Percentiles rank a stretch among this genome's conserved stretches.
These are phyloP conservation scores for Seira sanloemensis DNA, from an alignment of 2,888 invertebrate species.

Conservation along the genomic window DNA sequence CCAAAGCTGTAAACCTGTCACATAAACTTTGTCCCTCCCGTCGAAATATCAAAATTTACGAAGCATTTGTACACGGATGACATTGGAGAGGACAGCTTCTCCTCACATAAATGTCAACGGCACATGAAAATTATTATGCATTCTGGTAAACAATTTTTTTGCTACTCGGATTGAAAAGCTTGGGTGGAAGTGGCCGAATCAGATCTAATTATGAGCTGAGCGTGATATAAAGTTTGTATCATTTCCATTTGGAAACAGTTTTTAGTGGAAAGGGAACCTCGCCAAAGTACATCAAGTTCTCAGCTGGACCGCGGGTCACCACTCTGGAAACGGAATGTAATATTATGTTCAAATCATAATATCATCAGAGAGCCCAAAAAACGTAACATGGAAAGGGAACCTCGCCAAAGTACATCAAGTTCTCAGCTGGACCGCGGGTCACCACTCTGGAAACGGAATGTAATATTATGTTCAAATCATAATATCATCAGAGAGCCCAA, in stretches of 20 bases:
- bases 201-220: neutral
- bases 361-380: slow-evolving; percentile 32
- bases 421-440: neutral
- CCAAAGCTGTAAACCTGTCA: slow-evolving; percentile 59
- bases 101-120: slow-evolving; percentile 58
- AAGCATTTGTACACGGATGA: neutral
- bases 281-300: too few species aligned
- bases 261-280: too few species aligned
- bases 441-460: slow-evolving; percentile 42
- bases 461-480: slow-evolving; percentile 62
- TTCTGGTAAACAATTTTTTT: too few species aligned
- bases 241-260: too few species aligned
- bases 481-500: slow-evolving; percentile 43
- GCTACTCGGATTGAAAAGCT: too few species aligned
- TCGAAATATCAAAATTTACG: slow-evolving; percentile 11
- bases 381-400: too few species aligned
- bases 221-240: too few species aligned
- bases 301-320: neutral
- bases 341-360: slow-evolving; percentile 63
- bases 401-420: too few species aligned
- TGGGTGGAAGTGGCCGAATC: too few species aligned
- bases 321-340: slow-evolving; percentile 46
- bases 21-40: slow-evolving; percentile 50
- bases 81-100: slow-evolving; percentile 35
- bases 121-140: slow-evolving; percentile 53